These are phyloP conservation scores for Agrochola macilenta DNA, from an alignment of 2,888 invertebrate species.

Conservation along the genomic window DNA sequence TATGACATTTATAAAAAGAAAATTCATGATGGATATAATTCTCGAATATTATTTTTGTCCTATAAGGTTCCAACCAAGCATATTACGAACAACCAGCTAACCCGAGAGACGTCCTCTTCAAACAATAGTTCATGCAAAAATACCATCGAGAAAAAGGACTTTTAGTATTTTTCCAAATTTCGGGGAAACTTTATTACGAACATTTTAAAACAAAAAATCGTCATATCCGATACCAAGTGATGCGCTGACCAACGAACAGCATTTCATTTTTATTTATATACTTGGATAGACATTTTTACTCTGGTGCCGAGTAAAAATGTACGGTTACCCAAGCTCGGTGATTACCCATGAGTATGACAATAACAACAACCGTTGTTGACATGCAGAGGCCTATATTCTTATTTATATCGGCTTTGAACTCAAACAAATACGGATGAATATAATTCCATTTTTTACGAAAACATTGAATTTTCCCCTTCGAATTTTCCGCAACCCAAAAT, in stretches of 20 bases:
- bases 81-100: not conserved
- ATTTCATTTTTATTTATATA: too few relatives aligned
- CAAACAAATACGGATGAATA: not conserved
- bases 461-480: not conserved
- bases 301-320: too few relatives aligned
- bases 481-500: not conserved
- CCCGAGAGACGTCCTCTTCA: too few relatives aligned
- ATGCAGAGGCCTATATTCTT: too few relatives aligned
- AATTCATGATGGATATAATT: not conserved
- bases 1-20: constrained; percentile 8
- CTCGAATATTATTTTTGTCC: not conserved
- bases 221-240: too few relatives aligned
- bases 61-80: not conserved
- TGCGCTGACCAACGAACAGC: too few relatives aligned
- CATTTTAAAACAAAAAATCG: too few relatives aligned
- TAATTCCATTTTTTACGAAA: not conserved
- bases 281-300: too few relatives aligned
- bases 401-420: not conserved
- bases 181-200: too few relatives aligned
- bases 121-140: too few relatives aligned
- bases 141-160: too few relatives aligned
- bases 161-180: too few relatives aligned
- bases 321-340: not conserved
- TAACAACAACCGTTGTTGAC: not conserved
- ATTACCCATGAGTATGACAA: not conserved